A percentile compares a stretch with the other conserved stretches of the same genome.
Evolutionary conservation across 2,888 invertebrate genomes (phyloP).

Genomic region (Metellina segmentata): DNA sequence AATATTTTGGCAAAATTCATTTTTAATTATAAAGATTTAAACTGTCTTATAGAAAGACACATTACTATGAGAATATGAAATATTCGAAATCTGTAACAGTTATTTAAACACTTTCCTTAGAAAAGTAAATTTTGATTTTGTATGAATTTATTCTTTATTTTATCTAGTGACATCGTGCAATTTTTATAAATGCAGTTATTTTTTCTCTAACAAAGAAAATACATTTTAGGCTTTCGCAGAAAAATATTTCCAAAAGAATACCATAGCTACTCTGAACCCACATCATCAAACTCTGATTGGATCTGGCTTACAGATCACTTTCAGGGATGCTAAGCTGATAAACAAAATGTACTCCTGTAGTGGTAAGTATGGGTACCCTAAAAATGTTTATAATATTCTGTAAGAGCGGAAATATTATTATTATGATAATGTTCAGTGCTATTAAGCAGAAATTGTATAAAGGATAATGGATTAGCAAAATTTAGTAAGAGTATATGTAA

Average conservation of each 20-base stretch:
- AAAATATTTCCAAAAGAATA: conserved; percentile 78
- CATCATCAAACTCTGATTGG: conserved; percentile 79
- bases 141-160: background rate
- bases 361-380: conserved; percentile 35
- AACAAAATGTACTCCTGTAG: conserved; percentile 78
- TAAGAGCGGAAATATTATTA: too few relatives aligned
- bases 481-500: too few relatives aligned
- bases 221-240: conserved; percentile 76
- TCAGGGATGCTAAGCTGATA: conserved; percentile 78
- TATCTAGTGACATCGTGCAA: background rate
- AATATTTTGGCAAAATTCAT: background rate
- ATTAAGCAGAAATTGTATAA: too few relatives aligned
- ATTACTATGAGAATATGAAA: too few relatives aligned
- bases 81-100: background rate
- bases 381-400: too few relatives aligned
- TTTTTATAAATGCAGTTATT: background rate
- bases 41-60: too few relatives aligned
- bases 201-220: background rate
- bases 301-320: conserved; percentile 78
- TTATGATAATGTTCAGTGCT: too few relatives aligned
- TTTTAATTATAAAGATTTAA: too few relatives aligned
- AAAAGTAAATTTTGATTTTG: too few relatives aligned
- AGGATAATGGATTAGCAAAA: too few relatives aligned
- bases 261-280: conserved; percentile 79
- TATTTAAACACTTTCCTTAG: background rate